Evolutionary conservation across 30 jellyfish, hydroid and myxozoan genomes (phyloP), one percentile per base, ranked within the genome.

Genomic region (Calvadosia cruxmelitensis): DNA sequence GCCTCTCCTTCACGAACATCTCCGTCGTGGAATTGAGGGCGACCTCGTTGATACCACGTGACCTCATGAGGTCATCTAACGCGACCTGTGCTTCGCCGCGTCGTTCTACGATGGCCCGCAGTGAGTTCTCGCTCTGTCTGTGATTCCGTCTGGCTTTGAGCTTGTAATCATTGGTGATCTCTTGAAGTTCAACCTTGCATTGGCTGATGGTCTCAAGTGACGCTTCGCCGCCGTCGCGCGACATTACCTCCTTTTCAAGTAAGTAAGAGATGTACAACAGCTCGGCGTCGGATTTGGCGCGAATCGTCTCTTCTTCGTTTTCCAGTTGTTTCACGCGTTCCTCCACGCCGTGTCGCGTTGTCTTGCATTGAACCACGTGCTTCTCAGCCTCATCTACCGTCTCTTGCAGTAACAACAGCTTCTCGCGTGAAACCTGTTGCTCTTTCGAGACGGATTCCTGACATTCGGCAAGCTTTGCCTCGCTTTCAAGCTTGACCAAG

Each of bases 351-450:
- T 73, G 83, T 31, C 81, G 69, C 30, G 76, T 73, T 30, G 78
- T 65, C 30, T 84, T 74, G 63, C 91, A 82, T 52, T 89, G 95
- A 30, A 76, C 31, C 27, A 89, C 68, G 29, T 72, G 78, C 33
- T 89, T 89, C 68, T 89, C 98, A n/a, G 94, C 82, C 31, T 67
- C 84, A 50, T 81, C 95, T n/a, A 89, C 92, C 36, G 78, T 79
- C 34, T 89, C 94, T 50, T 89, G 94, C 50, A 83, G 76, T 71
- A 82, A 50, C 33, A 81, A 50, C 1, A 89, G 50, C 57, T 77
- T 82, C 65, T 82, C 98, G 12, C 93, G 84, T 35, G 98, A 81
- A 12, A 64, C 49, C 33, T 89, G 92, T 53, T 89, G 93, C 67
- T 74, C 31, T 32, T 81, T 84, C 3, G 66, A 52, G 49, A 83